Conservation (phyloP, 2,113 vertebrate species). For the Scopus umbretta region DNA sequence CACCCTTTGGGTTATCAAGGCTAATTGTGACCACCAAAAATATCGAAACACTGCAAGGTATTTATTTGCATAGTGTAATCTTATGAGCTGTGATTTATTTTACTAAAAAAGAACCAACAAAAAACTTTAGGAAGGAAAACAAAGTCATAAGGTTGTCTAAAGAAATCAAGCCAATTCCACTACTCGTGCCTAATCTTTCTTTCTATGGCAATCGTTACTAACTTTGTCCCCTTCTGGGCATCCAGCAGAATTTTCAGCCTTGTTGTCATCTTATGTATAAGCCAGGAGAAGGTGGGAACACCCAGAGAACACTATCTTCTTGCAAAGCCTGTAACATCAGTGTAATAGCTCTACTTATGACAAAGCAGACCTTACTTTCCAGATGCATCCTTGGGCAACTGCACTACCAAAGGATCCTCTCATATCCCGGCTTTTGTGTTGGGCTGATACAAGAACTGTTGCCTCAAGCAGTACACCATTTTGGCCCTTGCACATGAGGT, state of each 20-base stretch:
- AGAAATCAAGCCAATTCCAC: neutral
- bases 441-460: neutral
- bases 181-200: neutral
- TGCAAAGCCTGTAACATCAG: neutral
- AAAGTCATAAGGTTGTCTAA: neutral
- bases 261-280: neutral
- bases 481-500: neutral
- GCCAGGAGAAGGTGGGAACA: neutral
- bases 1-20: neutral
- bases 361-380: neutral
- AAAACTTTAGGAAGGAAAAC: conserved; percentile 13
- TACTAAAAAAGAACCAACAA: neutral
- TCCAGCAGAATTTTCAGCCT: neutral
- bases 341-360: neutral
- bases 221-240: neutral
- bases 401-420: neutral
- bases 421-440: neutral
- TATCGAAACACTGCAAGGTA: neutral
- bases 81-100: neutral
- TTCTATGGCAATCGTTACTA: neutral
- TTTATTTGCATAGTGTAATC: neutral
- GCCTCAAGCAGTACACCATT: neutral
- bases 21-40: neutral
- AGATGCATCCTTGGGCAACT: neutral
- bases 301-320: neutral